Percentiles rank a stretch among this genome's conserved stretches.
Conservation (phyloP, 2,888 invertebrate genomes). For the Mantis religiosa region DNA sequence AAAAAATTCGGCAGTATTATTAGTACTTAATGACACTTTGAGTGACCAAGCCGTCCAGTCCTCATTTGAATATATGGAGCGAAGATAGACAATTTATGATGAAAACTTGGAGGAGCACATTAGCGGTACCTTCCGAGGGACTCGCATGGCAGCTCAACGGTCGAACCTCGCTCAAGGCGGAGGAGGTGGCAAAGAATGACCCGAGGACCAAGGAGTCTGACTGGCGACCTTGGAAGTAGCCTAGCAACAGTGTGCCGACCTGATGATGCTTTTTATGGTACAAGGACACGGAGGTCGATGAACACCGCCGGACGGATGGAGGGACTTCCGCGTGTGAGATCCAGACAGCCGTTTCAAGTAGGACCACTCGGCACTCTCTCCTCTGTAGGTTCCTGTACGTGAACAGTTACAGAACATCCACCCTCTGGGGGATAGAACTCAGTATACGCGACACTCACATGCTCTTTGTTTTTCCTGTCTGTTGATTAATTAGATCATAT, state of each 20-base stretch:
- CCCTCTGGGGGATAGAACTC: not conserved
- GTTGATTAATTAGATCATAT: too few species aligned
- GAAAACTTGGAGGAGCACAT: not conserved
- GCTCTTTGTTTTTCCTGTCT: too few species aligned
- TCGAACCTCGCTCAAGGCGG: not conserved
- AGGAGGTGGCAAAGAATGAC: not conserved
- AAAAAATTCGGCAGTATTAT: too few species aligned
- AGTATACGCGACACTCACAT: not conserved
- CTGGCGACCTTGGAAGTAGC: not conserved
- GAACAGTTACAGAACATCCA: not conserved
- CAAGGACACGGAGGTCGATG: not conserved
- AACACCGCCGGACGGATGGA: not conserved
- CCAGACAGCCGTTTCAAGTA: not conserved
- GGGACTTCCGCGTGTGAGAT: not conserved
- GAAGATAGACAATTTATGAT: too few species aligned
- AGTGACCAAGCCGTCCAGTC: too few species aligned
- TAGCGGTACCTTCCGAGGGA: not conserved
- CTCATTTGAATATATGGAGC: not conserved
- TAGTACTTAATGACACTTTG: too few species aligned
- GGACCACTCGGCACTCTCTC: not conserved
- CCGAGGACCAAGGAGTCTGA: not conserved
- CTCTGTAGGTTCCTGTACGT: not conserved
- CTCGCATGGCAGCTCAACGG: not conserved
- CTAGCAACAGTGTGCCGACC: not conserved
- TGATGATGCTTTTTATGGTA: not conserved